Conservation (phyloP, 1,140 invertebrate genomes). For the Patella vulgata region DNA sequence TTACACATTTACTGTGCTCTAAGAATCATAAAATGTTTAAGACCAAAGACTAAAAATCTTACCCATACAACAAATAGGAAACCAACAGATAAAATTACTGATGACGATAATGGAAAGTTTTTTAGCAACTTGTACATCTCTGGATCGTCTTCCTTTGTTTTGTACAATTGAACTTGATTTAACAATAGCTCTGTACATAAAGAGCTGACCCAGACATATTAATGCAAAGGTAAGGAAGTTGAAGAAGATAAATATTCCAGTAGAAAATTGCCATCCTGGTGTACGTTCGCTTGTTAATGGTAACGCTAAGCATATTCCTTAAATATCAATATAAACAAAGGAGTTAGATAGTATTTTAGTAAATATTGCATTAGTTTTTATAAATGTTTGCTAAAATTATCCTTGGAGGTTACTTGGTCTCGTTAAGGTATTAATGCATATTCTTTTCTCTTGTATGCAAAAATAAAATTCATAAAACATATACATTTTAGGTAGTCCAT, state of each 20-base stretch:
- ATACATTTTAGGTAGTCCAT: no score
- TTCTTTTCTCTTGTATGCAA: no score
- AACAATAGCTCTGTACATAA: constrained; percentile 33
- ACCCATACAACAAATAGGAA: constrained; percentile 46
- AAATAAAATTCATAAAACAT: no score
- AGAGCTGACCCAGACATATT: constrained; percentile 23
- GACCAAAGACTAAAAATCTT: no score
- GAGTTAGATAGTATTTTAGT: no score
- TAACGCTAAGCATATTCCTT: constrained; percentile 24
- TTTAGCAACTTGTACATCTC: constrained; percentile 36
- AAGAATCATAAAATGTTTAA: background rate
- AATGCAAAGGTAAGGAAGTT: constrained; percentile 27
- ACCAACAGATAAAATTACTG: constrained; percentile 44
- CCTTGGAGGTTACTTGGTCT: constrained; percentile 18
- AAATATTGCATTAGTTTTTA: no score
- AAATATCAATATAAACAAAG: no score
- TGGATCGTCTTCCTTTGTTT: constrained; percentile 30
- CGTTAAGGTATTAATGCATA: background rate
- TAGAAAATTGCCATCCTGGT: constrained; percentile 22
- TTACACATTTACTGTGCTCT: no score
- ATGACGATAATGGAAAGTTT: constrained; percentile 38
- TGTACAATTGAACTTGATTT: no score
- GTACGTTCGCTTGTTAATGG: constrained; percentile 12
- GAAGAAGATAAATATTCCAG: constrained; percentile 21
- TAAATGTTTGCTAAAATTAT: constrained; percentile 27